Percentiles rank a stretch among this genome's conserved stretches.
Conservation (phyloP, 2,797 vertebrate genomes). For the Brotogeris chrysoptera region DNA sequence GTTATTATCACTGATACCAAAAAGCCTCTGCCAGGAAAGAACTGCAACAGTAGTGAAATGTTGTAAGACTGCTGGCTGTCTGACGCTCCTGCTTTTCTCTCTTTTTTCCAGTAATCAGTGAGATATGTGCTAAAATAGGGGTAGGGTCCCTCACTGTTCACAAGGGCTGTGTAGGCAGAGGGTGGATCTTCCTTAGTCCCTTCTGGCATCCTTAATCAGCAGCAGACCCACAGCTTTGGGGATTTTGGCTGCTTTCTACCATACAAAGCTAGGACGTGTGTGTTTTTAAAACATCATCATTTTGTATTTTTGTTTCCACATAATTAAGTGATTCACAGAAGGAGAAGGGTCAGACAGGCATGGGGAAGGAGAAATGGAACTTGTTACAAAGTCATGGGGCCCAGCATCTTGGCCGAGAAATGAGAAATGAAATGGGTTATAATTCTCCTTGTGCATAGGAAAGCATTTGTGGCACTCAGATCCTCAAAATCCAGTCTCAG, state of each 20-base stretch:
- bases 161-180: background rate
- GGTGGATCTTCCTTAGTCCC: background rate
- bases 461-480: background rate
- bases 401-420: background rate
- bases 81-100: background rate
- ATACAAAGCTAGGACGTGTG: background rate
- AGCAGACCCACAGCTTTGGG: background rate
- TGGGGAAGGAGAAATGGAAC: background rate
- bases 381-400: background rate
- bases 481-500: background rate
- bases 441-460: background rate
- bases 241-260: background rate
- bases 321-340: conserved; percentile 29
- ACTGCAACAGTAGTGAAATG: background rate
- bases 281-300: background rate
- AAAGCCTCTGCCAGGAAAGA: conserved; percentile 35
- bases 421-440: background rate
- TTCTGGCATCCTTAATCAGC: background rate
- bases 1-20: background rate
- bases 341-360: conserved; percentile 23
- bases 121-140: background rate
- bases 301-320: conserved; percentile 29
- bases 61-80: conserved; percentile 9
- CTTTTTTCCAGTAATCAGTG: background rate
- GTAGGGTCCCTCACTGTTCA: background rate